Percentiles rank a stretch among this genome's conserved stretches.
These are phyloP conservation scores for Anthopleura sola DNA, from an alignment of 64 coral and sea anemone species.

Conservation along the genomic window DNA sequence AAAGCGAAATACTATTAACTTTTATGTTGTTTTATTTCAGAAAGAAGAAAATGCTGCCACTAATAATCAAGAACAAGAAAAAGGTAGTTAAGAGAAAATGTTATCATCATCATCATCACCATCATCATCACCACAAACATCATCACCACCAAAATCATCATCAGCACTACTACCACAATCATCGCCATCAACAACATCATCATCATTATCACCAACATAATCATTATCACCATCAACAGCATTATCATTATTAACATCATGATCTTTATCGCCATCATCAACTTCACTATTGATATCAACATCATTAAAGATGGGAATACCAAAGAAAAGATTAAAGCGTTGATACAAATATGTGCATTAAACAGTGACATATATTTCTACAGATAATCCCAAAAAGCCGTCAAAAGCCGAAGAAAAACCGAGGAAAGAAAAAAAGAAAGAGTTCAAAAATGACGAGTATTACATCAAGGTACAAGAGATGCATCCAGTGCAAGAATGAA, in stretches of 20 bases:
- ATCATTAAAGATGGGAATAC: too few species aligned
- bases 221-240: too few species aligned
- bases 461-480: constrained; percentile 27
- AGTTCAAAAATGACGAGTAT: constrained; percentile 26
- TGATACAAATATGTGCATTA: neutral
- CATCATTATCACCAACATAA: too few species aligned
- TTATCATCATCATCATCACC: too few species aligned
- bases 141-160: too few species aligned
- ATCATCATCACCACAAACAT: too few species aligned
- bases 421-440: neutral
- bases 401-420: neutral
- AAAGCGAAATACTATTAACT: neutral
- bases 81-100: neutral
- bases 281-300: too few species aligned
- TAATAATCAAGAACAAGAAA: neutral
- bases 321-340: neutral
- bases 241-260: too few species aligned
- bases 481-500: too few species aligned
- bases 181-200: too few species aligned
- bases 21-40: neutral
- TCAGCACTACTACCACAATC: too few species aligned
- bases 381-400: neutral
- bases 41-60: neutral
- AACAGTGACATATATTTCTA: neutral
- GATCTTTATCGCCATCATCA: too few species aligned